phyloP scores from a whole-genome alignment of 2,797 vertebrate species.

The Enteromius viviparus region DNA sequence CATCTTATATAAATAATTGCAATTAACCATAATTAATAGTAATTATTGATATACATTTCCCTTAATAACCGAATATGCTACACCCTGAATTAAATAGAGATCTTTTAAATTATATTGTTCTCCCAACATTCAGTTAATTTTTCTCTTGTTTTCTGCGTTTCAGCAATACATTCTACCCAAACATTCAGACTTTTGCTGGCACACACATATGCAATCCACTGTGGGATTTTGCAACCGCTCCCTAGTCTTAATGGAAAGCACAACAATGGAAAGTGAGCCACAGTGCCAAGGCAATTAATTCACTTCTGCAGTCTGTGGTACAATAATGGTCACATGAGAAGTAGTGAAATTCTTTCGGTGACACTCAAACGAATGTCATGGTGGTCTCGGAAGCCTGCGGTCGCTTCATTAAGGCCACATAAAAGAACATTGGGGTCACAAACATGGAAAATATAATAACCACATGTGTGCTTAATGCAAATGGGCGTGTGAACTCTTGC shows the following conservation, averaged over 20 bases:
- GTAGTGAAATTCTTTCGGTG: conserved; percentile 50
- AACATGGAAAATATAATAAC: conserved; percentile 37
- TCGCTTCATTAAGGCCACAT: conserved; percentile 60
- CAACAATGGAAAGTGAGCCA: conserved; percentile 49
- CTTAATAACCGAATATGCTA: too few relatives aligned
- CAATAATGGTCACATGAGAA: conserved; percentile 56
- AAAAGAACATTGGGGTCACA: conserved; percentile 38
- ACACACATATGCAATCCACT: conserved; percentile 35
- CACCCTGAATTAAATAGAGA: conserved; percentile 1
- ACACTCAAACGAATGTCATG: conserved; percentile 40
- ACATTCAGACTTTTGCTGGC: conserved; percentile 30
- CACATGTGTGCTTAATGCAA: background rate
- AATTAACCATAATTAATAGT: too few relatives aligned
- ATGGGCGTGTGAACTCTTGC: too few relatives aligned
- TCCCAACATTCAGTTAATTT: conserved; percentile 21
- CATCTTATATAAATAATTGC: too few relatives aligned
- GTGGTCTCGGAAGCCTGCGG: conserved; percentile 25
- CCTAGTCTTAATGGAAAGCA: conserved; percentile 40
- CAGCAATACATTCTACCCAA: conserved; percentile 28
- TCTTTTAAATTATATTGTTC: conserved; percentile 32
- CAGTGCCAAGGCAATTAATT: conserved; percentile 62
- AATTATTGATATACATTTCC: too few relatives aligned
- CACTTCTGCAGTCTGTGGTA: conserved; percentile 53
- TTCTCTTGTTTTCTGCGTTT: conserved; percentile 35
- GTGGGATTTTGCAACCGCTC: conserved; percentile 41